Conservation (phyloP, 2,797 vertebrate genomes). For the Calcarius lapponicus region DNA sequence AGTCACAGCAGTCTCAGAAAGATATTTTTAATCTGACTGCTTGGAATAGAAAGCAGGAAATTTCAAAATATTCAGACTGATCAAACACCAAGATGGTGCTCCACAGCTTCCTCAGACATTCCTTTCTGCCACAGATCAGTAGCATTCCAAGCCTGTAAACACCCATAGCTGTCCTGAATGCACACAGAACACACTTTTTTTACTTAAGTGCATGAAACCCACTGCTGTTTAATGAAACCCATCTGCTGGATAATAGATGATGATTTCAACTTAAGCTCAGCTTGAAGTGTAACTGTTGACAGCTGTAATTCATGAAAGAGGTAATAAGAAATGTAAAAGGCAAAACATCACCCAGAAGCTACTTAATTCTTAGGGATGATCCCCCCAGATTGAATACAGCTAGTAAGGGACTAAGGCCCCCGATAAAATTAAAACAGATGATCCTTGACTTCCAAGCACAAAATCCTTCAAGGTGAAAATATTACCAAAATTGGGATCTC, state of each 20-base stretch:
- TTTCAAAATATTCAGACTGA: constrained; percentile 16
- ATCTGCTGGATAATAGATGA: not conserved
- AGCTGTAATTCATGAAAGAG: not conserved
- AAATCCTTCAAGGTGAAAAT: not conserved
- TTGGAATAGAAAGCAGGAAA: not conserved
- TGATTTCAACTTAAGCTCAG: not conserved
- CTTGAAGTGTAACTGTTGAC: not conserved
- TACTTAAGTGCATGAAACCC: not conserved
- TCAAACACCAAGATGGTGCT: not conserved
- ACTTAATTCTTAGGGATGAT: constrained; percentile 12
- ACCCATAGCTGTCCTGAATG: not conserved
- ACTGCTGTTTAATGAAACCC: not conserved
- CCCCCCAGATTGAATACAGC: not conserved
- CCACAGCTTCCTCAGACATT: not conserved
- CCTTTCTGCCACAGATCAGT: not conserved
- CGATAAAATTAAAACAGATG: constrained; percentile 13
- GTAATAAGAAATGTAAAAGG: not conserved
- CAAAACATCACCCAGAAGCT: constrained; percentile 14
- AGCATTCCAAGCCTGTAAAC: not conserved
- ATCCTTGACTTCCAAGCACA: not conserved
- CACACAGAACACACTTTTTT: not conserved
- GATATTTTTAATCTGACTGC: constrained; percentile 9
- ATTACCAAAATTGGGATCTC: not conserved
- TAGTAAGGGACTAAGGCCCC: not conserved
- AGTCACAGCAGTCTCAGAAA: not conserved